phyloP scores from a whole-genome alignment of 2,797 vertebrate genomes.

The Poeciliopsis infans region DNA sequence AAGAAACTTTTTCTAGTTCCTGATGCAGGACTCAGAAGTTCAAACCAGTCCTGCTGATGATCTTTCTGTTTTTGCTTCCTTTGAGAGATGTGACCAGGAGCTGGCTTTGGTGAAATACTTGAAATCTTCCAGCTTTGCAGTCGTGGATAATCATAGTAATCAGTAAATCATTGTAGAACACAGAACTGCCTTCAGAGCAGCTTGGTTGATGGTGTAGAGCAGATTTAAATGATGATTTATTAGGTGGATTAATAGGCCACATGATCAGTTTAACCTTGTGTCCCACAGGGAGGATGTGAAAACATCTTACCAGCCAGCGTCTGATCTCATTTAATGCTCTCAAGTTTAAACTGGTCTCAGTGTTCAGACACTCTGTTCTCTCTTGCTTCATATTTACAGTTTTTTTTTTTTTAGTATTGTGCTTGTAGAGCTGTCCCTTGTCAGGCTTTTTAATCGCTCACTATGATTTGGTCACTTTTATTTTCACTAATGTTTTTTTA shows the following conservation, averaged over 20 bases:
- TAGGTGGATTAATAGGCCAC: conserved; percentile 39
- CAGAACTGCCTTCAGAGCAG: background rate
- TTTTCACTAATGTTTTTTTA: background rate
- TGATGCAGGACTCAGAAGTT: conserved; percentile 52
- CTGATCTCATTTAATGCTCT: conserved; percentile 61
- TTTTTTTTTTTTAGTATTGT: conserved; percentile 7
- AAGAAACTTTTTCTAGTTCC: conserved; percentile 43
- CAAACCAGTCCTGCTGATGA: conserved; percentile 43
- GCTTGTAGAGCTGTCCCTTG: background rate
- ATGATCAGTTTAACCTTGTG: conserved; percentile 45
- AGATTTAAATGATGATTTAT: conserved; percentile 57
- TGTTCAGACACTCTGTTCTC: conserved; percentile 34
- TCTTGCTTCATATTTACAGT: conserved; percentile 16
- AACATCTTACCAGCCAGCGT: conserved; percentile 53
- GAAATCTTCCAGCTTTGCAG: conserved; percentile 39
- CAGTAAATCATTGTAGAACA: conserved; percentile 28
- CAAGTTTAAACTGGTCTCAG: conserved; percentile 44
- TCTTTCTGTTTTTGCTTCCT: conserved; percentile 22
- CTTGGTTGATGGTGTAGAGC: conserved; percentile 24
- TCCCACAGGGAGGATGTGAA: conserved; percentile 49
- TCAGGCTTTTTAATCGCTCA: conserved; percentile 9
- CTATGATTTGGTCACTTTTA: conserved; percentile 1
- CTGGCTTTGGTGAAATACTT: conserved; percentile 43
- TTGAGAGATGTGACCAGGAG: conserved; percentile 41
- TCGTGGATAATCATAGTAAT: conserved; percentile 48